Percentiles rank a stretch among this genome's conserved stretches.
phyloP scores from a whole-genome alignment of 2,113 vertebrate genomes.

The Petaurus breviceps region DNA sequence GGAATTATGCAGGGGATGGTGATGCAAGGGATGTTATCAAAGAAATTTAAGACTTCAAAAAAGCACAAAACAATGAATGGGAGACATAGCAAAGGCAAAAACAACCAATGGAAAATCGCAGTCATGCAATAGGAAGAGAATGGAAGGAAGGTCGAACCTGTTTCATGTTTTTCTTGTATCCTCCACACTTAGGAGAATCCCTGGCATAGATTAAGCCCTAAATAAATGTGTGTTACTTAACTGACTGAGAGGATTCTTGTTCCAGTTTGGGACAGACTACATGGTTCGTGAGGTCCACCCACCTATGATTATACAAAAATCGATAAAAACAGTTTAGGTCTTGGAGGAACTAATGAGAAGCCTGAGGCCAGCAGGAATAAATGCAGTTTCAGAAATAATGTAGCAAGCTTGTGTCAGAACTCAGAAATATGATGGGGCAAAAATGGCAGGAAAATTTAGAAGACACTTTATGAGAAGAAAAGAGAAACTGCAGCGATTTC shows the following conservation, averaged over 20 bases:
- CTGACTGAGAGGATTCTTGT: not conserved
- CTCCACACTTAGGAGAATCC: not conserved
- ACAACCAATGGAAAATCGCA: not conserved
- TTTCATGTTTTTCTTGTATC: not conserved
- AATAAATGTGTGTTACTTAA: not conserved
- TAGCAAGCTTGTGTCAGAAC: not conserved
- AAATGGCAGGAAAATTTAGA: not conserved
- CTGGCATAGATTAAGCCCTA: not conserved
- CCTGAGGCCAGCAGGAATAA: not conserved
- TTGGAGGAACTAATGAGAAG: no score
- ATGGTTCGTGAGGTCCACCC: not conserved
- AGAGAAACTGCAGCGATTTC: not conserved
- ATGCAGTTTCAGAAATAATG: not conserved
- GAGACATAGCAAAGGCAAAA: not conserved
- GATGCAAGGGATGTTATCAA: not conserved
- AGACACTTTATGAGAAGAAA: not conserved
- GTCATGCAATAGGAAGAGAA: not conserved
- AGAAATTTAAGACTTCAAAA: not conserved
- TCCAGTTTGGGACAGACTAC: not conserved
- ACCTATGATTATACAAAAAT: not conserved
- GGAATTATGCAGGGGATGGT: not conserved
- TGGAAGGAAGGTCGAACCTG: not conserved
- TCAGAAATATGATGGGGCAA: not conserved
- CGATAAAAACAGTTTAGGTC: not conserved
- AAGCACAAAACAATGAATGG: not conserved